Evolutionary conservation across 1,140 invertebrate species (phyloP), one percentile per base, ranked within the genome.

Genomic region (Zaprionus tsacasi): DNA sequence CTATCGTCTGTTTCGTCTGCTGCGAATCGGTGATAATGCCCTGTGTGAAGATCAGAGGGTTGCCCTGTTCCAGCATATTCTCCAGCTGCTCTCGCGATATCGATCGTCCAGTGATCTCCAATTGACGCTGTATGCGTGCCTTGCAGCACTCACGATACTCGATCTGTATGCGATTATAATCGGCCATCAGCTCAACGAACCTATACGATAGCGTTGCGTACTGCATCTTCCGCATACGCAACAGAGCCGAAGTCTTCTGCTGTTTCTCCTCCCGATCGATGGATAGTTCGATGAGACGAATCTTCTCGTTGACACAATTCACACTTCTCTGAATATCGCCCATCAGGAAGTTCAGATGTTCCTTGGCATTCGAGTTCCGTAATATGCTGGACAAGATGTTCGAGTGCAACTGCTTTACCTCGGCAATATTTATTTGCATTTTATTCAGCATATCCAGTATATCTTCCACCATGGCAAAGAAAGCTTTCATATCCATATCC

Each of bases 101-200:
- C 79, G 96, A 96, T 93, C 96, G 95, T 92, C 97, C 98, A 89
- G 98, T 99, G 93, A 99, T 99, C 95, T 99, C 98, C 77, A 99
- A 94, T 94, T 99, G 98, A 92, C 99, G 94, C 93, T 99, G 98
- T 96, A 99, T 99, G 93, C 98, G 95, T 71, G 96, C 98, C 95
- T 99, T 99, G 96, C 98, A 99, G 87, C 98, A 94, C 93, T 99
- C 98, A 93, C 98, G 95, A 94, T 99, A 99, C 94, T 99, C 98
- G 80, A 98, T 98, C 94, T 99, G 98, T 83, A 98, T 99, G 91
- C 97, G 96, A 94, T 99, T 99, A 94, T 99, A 99, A 93, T 99
- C 98, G 77, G 98, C 99, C 98, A 99, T 99, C 76, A 99, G 98
- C 93, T 99, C 98, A 61, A 99, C 98, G 94, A 99, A 99, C 94